A percentile compares a stretch with the other conserved stretches of the same genome.
Conservation (phyloP, 2,888 invertebrate species). For the Reticulitermes lucifugus region DNA sequence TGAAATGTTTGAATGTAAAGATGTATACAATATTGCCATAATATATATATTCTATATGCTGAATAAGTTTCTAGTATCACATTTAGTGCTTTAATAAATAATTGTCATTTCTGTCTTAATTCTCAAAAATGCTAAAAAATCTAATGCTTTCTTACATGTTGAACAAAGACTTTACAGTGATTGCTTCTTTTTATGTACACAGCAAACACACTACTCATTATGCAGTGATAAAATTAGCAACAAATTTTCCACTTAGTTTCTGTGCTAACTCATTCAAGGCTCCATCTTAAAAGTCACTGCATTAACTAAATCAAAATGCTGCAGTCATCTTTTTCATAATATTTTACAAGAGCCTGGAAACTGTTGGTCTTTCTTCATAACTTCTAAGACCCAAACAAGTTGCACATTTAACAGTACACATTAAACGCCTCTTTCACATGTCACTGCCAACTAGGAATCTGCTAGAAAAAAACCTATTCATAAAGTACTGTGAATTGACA, state of each 20-base stretch:
- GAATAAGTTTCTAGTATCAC: constrained; percentile 33
- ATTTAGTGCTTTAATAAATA: constrained; percentile 41
- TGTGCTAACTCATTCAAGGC: constrained; percentile 30
- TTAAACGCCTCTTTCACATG: background rate
- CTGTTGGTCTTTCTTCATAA: constrained; percentile 13
- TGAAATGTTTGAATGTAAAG: constrained; percentile 43
- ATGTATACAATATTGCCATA: constrained; percentile 33
- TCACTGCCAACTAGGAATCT: background rate
- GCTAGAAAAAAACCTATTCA: too few species aligned
- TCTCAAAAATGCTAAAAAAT: constrained; percentile 29
- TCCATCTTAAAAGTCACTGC: constrained; percentile 21
- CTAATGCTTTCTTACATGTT: constrained; percentile 23
- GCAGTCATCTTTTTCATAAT: background rate
- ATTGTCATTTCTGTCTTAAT: constrained; percentile 26
- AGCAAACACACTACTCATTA: constrained; percentile 26
- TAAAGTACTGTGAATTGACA: too few species aligned
- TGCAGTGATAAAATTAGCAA: constrained; percentile 1
- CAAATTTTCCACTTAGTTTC: constrained; percentile 15
- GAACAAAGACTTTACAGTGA: constrained; percentile 8
- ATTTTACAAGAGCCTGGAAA: constrained; percentile 23
- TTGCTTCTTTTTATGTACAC: background rate
- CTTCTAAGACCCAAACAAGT: background rate
- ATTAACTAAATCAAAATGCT: background rate
- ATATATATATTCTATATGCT: constrained; percentile 34
- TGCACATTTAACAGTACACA: background rate